These are phyloP conservation scores for Scaptomyza flava DNA, from an alignment of 2,888 invertebrate species.

Conservation along the genomic window DNA sequence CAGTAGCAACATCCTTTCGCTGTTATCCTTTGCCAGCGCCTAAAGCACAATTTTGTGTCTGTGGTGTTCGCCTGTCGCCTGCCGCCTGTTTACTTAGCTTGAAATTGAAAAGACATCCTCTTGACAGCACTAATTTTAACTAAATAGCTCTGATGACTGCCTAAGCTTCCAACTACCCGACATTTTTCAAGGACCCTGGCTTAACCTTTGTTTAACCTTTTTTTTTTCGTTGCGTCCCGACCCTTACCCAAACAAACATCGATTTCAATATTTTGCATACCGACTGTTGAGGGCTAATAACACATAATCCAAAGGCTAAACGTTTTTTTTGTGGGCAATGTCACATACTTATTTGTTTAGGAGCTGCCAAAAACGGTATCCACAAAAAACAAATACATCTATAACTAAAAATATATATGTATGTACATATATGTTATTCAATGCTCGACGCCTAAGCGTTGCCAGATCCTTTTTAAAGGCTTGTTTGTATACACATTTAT, in stretches of 20 bases:
- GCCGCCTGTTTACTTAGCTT: constrained; percentile 64
- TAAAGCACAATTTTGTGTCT: constrained; percentile 30
- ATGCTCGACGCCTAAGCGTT: constrained; percentile 19
- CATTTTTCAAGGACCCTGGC: constrained; percentile 30
- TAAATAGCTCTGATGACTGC: constrained; percentile 75
- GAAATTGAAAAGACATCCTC: constrained; percentile 71
- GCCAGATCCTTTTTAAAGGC: constrained; percentile 59
- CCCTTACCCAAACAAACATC: constrained; percentile 23
- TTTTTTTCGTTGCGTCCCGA: constrained; percentile 24
- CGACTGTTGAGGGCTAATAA: constrained; percentile 42
- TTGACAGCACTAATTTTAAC: constrained; percentile 76
- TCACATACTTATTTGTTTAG: constrained; percentile 57
- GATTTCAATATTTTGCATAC: constrained; percentile 58
- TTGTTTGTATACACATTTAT: constrained; percentile 63
- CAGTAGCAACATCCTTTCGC: constrained; percentile 50
- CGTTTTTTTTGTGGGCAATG: constrained; percentile 43
- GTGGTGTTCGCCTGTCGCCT: constrained; percentile 29
- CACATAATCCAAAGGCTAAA: constrained; percentile 55
- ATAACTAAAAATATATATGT: constrained; percentile 41
- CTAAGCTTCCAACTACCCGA: constrained; percentile 29
- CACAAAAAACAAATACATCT: constrained; percentile 15
- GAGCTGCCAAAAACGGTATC: constrained; percentile 22
- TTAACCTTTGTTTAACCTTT: constrained; percentile 77
- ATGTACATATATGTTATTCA: constrained; percentile 2
- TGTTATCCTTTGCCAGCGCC: constrained; percentile 31